Conservation (phyloP, 1,140 invertebrate genomes). For the Pseudomyrmex gracilis region DNA sequence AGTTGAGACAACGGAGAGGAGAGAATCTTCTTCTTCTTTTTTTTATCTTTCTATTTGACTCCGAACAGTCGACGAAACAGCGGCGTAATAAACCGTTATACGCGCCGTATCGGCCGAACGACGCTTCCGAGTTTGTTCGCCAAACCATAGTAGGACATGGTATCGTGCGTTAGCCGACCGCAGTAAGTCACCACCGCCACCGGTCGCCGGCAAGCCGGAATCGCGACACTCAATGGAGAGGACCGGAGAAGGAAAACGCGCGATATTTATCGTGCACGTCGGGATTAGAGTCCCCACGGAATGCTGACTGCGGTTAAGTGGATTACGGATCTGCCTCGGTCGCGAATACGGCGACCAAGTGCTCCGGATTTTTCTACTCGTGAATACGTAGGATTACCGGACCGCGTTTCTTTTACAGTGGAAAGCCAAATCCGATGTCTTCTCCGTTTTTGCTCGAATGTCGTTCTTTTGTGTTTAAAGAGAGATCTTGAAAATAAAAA, state of each 20-base stretch:
- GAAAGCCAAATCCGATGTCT: too few relatives aligned
- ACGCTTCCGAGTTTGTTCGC: conserved; percentile 45
- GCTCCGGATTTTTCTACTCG: conserved; percentile 20
- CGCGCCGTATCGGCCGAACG: conserved; percentile 29
- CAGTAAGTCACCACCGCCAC: conserved; percentile 37
- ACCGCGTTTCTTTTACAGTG: too few relatives aligned
- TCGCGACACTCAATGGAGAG: conserved; percentile 42
- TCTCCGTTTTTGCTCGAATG: not conserved
- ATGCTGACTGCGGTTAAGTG: conserved; percentile 46
- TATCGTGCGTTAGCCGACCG: conserved; percentile 43
- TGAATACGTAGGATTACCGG: not conserved
- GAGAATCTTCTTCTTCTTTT: not conserved
- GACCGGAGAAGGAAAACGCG: conserved; percentile 45
- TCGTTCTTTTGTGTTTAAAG: not conserved
- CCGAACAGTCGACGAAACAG: conserved; percentile 26
- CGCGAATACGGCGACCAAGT: not conserved
- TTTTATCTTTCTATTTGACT: not conserved
- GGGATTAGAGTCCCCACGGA: conserved; percentile 44
- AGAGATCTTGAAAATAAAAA: not conserved
- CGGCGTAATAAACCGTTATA: conserved; percentile 28
- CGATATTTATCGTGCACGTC: conserved; percentile 53
- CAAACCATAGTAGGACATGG: conserved; percentile 56
- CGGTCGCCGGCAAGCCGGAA: conserved; percentile 28
- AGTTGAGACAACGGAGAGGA: not conserved
- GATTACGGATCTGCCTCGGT: conserved; percentile 42